Conservation (phyloP, 2,797 vertebrate genomes). For the Heterohyrax brucei region DNA sequence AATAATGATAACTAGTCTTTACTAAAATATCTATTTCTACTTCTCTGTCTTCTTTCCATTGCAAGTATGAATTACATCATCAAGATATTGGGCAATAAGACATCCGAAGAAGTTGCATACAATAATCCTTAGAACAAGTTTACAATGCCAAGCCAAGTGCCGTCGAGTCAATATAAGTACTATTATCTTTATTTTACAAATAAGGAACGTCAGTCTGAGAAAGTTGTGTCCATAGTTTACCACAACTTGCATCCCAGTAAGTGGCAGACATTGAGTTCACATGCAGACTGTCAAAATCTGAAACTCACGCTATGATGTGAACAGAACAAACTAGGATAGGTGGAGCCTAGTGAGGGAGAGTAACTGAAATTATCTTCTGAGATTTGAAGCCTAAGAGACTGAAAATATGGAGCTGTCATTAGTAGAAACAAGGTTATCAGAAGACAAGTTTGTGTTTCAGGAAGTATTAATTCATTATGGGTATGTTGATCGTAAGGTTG, state of each 20-base stretch:
- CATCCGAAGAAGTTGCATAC: constrained; percentile 14
- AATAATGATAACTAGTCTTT: constrained; percentile 45
- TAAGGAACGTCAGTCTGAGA: constrained; percentile 1
- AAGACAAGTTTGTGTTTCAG: constrained; percentile 23
- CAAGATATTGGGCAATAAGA: constrained; percentile 34
- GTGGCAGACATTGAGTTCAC: background rate
- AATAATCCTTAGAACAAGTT: background rate
- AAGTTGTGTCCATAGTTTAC: background rate
- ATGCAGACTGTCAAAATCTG: background rate
- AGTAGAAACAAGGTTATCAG: constrained; percentile 37
- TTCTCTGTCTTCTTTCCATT: constrained; percentile 57
- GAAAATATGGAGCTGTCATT: constrained; percentile 25
- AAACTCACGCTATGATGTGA: background rate
- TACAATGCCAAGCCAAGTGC: background rate
- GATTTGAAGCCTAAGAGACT: constrained; percentile 12
- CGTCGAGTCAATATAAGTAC: background rate
- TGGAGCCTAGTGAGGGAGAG: background rate
- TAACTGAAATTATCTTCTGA: constrained; percentile 19
- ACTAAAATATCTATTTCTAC: constrained; percentile 30
- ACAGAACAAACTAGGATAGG: background rate
- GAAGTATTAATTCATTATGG: constrained; percentile 34
- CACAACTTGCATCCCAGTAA: constrained; percentile 25
- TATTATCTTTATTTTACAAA: constrained; percentile 61
- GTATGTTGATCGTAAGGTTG: background rate
- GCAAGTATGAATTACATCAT: constrained; percentile 33